A percentile compares a stretch with the other conserved stretches of the same genome.
Evolutionary conservation across 1,140 invertebrate genomes (phyloP).

Genomic region (Gonatopus flavifemur): DNA sequence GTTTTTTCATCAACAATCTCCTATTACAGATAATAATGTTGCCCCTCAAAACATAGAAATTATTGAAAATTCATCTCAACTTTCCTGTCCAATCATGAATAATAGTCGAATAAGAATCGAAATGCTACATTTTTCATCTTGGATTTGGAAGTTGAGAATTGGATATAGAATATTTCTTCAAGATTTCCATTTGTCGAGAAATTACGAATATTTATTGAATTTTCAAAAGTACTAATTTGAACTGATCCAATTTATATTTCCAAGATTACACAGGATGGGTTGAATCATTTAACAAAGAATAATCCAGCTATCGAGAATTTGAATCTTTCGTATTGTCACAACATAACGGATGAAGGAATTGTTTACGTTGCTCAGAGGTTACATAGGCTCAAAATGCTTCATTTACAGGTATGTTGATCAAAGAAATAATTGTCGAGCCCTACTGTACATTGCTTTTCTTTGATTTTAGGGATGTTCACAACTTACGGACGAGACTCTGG

Average conservation of each 20-base stretch:
- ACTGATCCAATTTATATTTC: neutral
- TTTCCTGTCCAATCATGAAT: no score
- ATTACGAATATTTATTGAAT: no score
- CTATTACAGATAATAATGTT: no score
- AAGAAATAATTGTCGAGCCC: neutral
- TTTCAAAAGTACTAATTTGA: neutral
- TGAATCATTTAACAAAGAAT: conserved; percentile 64
- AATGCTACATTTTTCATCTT: no score
- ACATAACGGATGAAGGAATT: conserved; percentile 68
- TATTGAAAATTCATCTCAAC: no score
- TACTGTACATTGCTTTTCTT: conserved; percentile 1
- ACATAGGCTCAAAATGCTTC: conserved; percentile 63
- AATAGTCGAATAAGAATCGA: no score
- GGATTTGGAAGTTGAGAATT: no score
- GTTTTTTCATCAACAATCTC: no score
- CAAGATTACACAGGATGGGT: conserved; percentile 64
- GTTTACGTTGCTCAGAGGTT: conserved; percentile 61
- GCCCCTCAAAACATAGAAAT: no score
- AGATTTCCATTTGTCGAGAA: no score
- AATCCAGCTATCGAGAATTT: conserved; percentile 71
- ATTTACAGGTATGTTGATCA: conserved; percentile 59
- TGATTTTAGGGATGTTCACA: conserved; percentile 65
- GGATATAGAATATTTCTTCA: no score
- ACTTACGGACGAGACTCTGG: conserved; percentile 65
- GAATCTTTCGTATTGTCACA: conserved; percentile 67